These are phyloP conservation scores for Lordiphosa stackelbergi DNA, from an alignment of 1,140 invertebrate species.

Conservation along the genomic window DNA sequence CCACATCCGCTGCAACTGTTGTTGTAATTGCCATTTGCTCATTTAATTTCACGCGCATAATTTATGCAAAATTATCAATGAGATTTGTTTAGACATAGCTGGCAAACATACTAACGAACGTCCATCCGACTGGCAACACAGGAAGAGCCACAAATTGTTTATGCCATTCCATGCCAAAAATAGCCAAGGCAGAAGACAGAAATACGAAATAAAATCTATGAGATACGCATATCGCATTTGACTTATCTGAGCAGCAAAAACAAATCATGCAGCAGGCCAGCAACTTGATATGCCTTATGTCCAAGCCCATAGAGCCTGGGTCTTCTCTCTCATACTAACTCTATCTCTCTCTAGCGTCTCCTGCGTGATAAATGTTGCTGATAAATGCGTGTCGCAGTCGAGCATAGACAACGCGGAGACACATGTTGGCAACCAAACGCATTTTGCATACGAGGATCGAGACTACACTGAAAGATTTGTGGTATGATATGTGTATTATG, in stretches of 20 bases:
- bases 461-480: conserved; percentile 20
- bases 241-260: conserved; percentile 63
- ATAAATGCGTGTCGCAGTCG: conserved; percentile 70
- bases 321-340: conserved; percentile 10
- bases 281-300: conserved; percentile 55
- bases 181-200: conserved; percentile 31
- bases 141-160: conserved; percentile 69
- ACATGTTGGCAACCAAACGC: conserved; percentile 65
- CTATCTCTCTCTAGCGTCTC: conserved; percentile 33
- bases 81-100: conserved; percentile 64
- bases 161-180: conserved; percentile 60
- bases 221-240: conserved; percentile 74
- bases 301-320: conserved; percentile 16
- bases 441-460: conserved; percentile 46
- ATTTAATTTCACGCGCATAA: conserved; percentile 61
- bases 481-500: too few relatives aligned
- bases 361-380: conserved; percentile 68
- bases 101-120: conserved; percentile 26
- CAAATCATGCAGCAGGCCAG: conserved; percentile 45
- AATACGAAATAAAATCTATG: conserved; percentile 56
- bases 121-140: conserved; percentile 29
- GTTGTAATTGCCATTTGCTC: conserved; percentile 42
- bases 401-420: conserved; percentile 70
- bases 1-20: conserved; percentile 41
- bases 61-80: conserved; percentile 69